Percentiles rank a stretch among this genome's conserved stretches.
Conservation (phyloP, 2,113 vertebrate species). For the Pedionomus torquatus region DNA sequence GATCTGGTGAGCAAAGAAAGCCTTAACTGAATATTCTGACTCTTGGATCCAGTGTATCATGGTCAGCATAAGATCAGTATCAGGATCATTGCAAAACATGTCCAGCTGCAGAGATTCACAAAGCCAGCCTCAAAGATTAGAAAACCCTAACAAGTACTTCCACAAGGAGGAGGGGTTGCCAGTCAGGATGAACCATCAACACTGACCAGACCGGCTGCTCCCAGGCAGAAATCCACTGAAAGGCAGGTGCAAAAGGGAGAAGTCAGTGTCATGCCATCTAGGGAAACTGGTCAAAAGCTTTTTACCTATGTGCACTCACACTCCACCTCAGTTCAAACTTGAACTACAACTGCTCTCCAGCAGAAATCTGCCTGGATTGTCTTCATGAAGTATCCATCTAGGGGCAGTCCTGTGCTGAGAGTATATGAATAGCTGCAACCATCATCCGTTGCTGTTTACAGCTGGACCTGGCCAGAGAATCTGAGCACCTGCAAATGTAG, state of each 20-base stretch:
- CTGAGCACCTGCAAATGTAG: background rate
- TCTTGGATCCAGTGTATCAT: background rate
- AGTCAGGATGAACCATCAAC: background rate
- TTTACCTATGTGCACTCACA: background rate
- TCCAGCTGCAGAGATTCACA: background rate
- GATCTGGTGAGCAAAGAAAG: background rate
- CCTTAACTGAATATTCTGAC: background rate
- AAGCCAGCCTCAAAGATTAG: fast-evolving
- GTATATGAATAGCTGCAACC: background rate
- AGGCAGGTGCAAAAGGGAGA: background rate
- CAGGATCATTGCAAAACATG: background rate
- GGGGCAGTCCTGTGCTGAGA: background rate
- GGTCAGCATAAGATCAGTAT: background rate
- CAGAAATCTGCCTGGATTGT: background rate
- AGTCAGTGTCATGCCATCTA: background rate
- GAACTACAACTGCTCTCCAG: background rate
- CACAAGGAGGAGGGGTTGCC: background rate
- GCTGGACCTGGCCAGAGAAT: background rate
- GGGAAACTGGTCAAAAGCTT: background rate
- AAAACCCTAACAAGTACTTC: background rate
- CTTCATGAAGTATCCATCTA: background rate
- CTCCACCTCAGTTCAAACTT: background rate
- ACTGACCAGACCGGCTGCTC: background rate
- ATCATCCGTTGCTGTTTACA: background rate
- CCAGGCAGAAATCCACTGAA: background rate